Base-by-base conservation (phyloP, 2,888 invertebrate species). In the Eupelmus urozonus region DNA sequence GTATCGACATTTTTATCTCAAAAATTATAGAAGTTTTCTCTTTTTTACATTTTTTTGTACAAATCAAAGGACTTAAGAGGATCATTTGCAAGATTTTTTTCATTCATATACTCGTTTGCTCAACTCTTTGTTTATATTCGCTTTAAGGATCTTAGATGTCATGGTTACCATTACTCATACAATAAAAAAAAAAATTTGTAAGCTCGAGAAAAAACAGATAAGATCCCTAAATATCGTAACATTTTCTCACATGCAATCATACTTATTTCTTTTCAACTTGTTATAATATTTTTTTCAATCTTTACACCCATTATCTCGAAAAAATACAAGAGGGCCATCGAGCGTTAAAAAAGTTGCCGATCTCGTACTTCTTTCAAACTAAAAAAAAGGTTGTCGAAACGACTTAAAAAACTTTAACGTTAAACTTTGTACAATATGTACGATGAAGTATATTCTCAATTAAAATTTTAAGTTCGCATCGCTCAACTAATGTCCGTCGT, bases 401-500 rank as follows among this genome's bases (percentile, higher is more conserved):
- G 82, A 84, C 82, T 83, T 82, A 82, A 83, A 84, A 84, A 80
- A 80, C 70, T 34, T 76, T 74, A 77, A 77, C 78, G 62, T 76
- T 80, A 80, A 74, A 70, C 60, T 80, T 79, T 82, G 76, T 82
- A 81, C 81, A 81, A 51, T 70, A 76, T 82, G 82, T 80, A 84
- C 80, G 81, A 81, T 79, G 72, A 76, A 74, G 53, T 74, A 76
- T 76, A 77, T 74, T 69, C 80, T 71, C 81, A 80, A 81, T 83
- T 83, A 85, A 85, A 85, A 81, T 81, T 80, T 80, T 62, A 82
- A 83, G 81, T 81, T 76, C 62, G 81, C 79, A 78, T 81, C 82
- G 69, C 82, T 82, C 81, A 83, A 80, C 80, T 80, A 62, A 66
- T 70, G 70, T 79, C 67, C 78, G 78, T 69, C 45, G 71, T 79